Conservation (phyloP, 2,888 invertebrate species). For the Dromius quadrimaculatus region DNA sequence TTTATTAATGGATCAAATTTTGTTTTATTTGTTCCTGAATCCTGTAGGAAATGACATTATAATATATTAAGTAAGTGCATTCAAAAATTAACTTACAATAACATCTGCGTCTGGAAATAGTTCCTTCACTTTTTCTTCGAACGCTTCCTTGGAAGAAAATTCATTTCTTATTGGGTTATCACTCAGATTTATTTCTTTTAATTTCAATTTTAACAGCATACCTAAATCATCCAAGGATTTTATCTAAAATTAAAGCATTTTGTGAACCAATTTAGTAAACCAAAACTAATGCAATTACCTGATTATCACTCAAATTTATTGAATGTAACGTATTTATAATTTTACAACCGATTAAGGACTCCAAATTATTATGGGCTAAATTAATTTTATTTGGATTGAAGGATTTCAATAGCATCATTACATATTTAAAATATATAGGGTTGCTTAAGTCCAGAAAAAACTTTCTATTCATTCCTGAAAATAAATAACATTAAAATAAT, state of each 20-base stretch:
- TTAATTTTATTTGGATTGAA: constrained; percentile 59
- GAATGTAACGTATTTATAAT: constrained; percentile 35
- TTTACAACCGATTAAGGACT: constrained; percentile 61
- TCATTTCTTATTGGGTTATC: neutral
- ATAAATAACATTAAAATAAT: constrained; percentile 22
- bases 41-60: too few relatives aligned
- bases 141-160: neutral
- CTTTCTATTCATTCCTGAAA: neutral
- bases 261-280: neutral
- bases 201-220: constrained; percentile 13
- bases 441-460: neutral
- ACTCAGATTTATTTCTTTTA: constrained; percentile 7
- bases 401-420: constrained; percentile 55
- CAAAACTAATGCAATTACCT: constrained; percentile 55
- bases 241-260: constrained; percentile 33
- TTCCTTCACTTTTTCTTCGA: constrained; percentile 65
- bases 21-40: neutral
- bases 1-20: neutral
- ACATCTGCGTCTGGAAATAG: constrained; percentile 69
- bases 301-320: constrained; percentile 60
- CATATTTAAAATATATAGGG: constrained; percentile 26
- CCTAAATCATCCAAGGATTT: constrained; percentile 31
- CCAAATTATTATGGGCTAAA: constrained; percentile 62
- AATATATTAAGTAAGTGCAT: constrained; percentile 1
- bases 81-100: constrained; percentile 67